Conservation (phyloP, 2,113 vertebrate species). For the Cyanoramphus novaezelandiae region DNA sequence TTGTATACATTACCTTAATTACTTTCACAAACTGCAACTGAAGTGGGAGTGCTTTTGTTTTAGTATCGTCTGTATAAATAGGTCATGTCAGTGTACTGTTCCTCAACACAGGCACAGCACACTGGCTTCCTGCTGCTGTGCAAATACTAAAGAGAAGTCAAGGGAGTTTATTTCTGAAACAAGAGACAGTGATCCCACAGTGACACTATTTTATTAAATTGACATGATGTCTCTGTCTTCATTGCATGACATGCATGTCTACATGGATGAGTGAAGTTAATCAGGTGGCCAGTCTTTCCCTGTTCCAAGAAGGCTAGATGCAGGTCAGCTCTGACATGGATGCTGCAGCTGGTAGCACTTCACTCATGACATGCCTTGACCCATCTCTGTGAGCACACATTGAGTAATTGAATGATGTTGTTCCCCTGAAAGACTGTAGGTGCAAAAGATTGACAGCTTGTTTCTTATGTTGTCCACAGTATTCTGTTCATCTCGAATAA, state of each 20-base stretch:
- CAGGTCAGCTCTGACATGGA: neutral
- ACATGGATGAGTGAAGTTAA: neutral
- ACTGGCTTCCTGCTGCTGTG: neutral
- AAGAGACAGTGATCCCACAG: neutral
- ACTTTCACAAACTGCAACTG: neutral
- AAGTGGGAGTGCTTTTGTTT: neutral
- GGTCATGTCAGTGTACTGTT: neutral
- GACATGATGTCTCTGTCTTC: neutral
- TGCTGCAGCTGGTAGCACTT: neutral
- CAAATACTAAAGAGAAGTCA: neutral
- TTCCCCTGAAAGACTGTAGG: neutral
- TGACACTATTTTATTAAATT: neutral
- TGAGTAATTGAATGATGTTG: neutral
- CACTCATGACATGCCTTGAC: neutral
- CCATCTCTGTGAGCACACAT: neutral
- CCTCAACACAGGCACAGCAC: neutral
- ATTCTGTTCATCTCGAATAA: neutral
- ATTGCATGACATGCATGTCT: fast-evolving
- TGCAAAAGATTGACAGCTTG: neutral
- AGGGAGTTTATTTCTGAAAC: neutral
- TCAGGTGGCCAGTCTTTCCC: fast-evolving
- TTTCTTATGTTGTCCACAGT: neutral
- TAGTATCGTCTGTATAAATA: neutral
- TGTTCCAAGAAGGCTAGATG: neutral
- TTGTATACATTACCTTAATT: neutral